Evolutionary conservation across 2,797 vertebrate species (phyloP).

Genomic region (Schizopygopsis malacanthus): DNA sequence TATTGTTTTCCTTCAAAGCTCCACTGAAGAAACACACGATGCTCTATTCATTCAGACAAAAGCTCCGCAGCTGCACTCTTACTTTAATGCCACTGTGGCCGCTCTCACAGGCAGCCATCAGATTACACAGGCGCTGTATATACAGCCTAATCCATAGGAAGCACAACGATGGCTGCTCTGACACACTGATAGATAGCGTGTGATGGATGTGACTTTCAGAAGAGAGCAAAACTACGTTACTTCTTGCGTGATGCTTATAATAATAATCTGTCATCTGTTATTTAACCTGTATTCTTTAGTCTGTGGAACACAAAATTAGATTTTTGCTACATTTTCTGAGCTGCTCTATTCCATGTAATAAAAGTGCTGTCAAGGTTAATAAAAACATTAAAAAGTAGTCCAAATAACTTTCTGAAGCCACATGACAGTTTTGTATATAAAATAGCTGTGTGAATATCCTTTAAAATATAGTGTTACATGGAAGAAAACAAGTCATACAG

Average conservation of each 20-base stretch:
- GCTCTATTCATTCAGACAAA: conserved; percentile 42
- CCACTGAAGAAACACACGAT: conserved; percentile 27
- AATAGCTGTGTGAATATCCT: neutral
- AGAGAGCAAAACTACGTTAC: neutral
- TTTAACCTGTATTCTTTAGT: neutral
- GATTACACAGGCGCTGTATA: conserved; percentile 48
- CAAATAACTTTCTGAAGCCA: neutral
- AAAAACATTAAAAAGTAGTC: neutral
- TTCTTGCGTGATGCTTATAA: neutral
- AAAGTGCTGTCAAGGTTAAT: neutral
- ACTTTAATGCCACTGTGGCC: conserved; percentile 40
- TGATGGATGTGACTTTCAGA: neutral
- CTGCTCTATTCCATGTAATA: neutral
- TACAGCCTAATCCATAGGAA: conserved; percentile 45
- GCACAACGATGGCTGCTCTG: neutral
- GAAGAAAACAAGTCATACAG: neutral
- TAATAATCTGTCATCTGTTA: neutral
- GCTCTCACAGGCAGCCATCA: conserved; percentile 26
- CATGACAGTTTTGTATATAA: neutral
- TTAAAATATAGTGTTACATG: neutral
- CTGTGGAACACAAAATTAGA: neutral
- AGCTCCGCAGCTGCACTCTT: conserved; percentile 30
- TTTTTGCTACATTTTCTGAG: neutral
- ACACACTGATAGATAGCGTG: neutral
- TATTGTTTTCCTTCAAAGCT: neutral